Conservation (phyloP, 2,797 vertebrate species). For the Cyclopterus lumpus region DNA sequence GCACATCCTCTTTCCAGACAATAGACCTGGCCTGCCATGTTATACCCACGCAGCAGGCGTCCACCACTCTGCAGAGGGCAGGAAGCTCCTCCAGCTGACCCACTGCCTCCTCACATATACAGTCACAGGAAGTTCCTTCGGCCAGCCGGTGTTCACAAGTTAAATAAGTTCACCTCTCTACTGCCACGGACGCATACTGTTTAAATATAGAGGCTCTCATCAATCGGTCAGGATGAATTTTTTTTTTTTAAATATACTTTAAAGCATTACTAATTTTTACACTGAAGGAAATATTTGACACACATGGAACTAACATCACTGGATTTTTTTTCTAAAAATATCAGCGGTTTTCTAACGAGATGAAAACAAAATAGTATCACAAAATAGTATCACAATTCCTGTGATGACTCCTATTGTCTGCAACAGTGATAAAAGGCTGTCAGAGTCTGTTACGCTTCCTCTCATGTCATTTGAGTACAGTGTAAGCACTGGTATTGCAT, state of each 20-base stretch:
- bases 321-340: conserved; percentile 38
- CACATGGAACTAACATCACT: conserved; percentile 8
- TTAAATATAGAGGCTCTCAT: conserved; percentile 40
- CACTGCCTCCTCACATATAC: conserved; percentile 77
- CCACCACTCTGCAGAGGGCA: conserved; percentile 73
- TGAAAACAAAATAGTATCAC: not conserved
- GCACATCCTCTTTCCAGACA: conserved; percentile 92
- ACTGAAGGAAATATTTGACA: conserved; percentile 33
- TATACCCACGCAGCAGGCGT: conserved; percentile 83
- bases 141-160: conserved; percentile 58
- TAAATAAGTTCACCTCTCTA: conserved; percentile 51
- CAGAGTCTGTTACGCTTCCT: conserved; percentile 65
- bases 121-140: conserved; percentile 79
- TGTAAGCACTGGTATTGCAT: conserved; percentile 52
- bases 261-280: conserved; percentile 1
- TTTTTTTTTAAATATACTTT: conserved; percentile 3
- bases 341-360: conserved; percentile 33
- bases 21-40: conserved; percentile 83
- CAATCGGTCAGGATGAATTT: conserved; percentile 25
- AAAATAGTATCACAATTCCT: conserved; percentile 28
- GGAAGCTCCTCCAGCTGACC: conserved; percentile 84
- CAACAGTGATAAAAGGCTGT: conserved; percentile 51
- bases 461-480: conserved; percentile 64
- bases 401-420: conserved; percentile 41
- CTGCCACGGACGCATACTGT: conserved; percentile 35